Conservation (phyloP, 2,113 vertebrate species). For the Tinamus guttatus region DNA sequence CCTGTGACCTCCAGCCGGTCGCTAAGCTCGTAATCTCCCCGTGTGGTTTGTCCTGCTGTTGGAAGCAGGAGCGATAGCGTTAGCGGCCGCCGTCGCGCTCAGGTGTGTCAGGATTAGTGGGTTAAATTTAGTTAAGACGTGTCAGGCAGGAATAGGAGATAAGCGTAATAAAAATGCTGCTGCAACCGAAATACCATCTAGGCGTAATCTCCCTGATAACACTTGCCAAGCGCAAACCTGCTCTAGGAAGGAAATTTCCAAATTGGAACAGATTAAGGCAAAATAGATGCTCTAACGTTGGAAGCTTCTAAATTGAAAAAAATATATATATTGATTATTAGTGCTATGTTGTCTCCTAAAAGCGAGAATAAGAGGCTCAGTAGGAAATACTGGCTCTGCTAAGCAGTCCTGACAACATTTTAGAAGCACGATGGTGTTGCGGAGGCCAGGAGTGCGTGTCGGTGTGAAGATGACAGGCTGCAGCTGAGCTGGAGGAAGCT, state of each 20-base stretch:
- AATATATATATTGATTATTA: not conserved
- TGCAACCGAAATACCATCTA: not conserved
- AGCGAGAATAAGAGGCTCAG: not conserved
- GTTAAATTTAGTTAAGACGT: slow-evolving; percentile 68
- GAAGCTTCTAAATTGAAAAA: not conserved
- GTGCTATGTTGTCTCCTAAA: not conserved
- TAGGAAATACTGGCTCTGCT: not conserved
- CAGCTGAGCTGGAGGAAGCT: slow-evolving; percentile 28
- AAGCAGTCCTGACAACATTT: not conserved
- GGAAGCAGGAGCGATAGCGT: slow-evolving; percentile 29
- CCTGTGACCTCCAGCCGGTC: slow-evolving; percentile 37
- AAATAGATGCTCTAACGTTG: not conserved
- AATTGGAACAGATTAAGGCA: not conserved
- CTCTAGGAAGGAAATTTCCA: not conserved
- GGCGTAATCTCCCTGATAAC: not conserved
- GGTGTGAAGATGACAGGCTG: slow-evolving; percentile 17
- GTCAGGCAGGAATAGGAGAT: slow-evolving; percentile 17
- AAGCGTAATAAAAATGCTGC: slow-evolving; percentile 15
- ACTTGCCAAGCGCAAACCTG: not conserved
- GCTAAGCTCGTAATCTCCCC: slow-evolving; percentile 64
- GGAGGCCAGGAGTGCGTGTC: not conserved
- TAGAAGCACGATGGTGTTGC: not conserved
- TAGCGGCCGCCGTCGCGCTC: slow-evolving; percentile 7
- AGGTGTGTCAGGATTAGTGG: slow-evolving; percentile 67
- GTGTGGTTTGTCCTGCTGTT: slow-evolving; percentile 22